Conservation (phyloP, 2,797 vertebrate genomes). For the Zonotrichia albicollis region DNA sequence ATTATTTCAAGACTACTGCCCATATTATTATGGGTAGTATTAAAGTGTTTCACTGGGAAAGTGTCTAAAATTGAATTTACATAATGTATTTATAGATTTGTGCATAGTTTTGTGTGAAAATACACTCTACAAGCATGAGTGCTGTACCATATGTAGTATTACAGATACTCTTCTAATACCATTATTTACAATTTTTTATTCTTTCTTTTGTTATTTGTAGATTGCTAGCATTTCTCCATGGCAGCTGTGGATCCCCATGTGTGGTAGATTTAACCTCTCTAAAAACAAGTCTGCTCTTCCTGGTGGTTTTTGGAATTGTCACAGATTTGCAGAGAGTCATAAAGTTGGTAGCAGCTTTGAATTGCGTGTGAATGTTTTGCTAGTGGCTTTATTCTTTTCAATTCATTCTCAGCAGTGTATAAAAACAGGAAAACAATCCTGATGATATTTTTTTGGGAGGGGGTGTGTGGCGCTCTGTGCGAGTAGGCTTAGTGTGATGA, state of each 20-base stretch:
- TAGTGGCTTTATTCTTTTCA: neutral
- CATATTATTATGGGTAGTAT: neutral
- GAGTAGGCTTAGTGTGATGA: neutral
- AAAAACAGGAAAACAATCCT: neutral
- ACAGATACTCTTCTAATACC: neutral
- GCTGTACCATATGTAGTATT: neutral
- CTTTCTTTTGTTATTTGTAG: neutral
- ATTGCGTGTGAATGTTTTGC: neutral
- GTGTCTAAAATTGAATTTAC: neutral
- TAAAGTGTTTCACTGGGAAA: neutral
- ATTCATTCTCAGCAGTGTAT: neutral
- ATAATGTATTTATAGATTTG: neutral
- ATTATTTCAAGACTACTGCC: neutral
- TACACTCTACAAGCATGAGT: neutral
- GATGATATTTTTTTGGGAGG: neutral
- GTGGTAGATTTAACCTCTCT: neutral
- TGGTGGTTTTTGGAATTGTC: neutral
- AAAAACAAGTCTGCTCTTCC: neutral
- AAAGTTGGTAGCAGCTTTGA: neutral
- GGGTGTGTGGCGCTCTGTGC: fast-evolving
- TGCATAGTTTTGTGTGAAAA: neutral
- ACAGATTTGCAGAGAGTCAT: neutral
- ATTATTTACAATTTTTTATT: neutral
- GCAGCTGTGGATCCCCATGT: neutral
- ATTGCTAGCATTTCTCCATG: neutral